Percentiles rank a stretch among this genome's conserved stretches.
phyloP scores from a whole-genome alignment of 2,888 invertebrate genomes.

The Leucania comma region DNA sequence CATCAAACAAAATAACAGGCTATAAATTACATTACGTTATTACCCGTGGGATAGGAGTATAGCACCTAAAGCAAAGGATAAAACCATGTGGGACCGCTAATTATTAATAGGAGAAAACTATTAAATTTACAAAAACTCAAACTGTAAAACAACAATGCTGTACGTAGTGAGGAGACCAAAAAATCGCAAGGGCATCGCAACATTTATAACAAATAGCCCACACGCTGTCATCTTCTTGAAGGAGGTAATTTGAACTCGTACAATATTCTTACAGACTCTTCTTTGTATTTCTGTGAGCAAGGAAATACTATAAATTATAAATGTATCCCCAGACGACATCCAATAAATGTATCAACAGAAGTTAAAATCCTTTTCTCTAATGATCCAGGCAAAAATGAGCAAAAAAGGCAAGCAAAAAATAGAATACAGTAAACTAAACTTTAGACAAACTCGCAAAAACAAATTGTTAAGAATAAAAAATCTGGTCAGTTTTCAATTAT shows the following conservation, averaged over 20 bases:
- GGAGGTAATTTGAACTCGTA: constrained; percentile 1
- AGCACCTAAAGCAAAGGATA: no score
- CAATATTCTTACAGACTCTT: constrained; percentile 27
- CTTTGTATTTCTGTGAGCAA: constrained; percentile 21
- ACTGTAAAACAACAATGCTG: constrained; percentile 22
- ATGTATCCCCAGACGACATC: background rate
- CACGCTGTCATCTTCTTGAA: constrained; percentile 25
- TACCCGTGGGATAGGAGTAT: no score
- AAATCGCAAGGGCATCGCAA: background rate
- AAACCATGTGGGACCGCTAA: no score
- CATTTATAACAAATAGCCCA: constrained; percentile 19
- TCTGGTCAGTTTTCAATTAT: no score
- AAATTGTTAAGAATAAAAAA: no score
- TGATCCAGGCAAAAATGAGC: background rate
- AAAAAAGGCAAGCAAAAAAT: no score
- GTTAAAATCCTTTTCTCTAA: no score
- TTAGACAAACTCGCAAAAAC: no score
- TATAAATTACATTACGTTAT: no score
- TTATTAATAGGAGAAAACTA: background rate
- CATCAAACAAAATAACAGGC: no score
- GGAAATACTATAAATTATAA: background rate
- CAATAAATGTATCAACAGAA: no score
- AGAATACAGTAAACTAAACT: no score
- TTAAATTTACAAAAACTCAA: constrained; percentile 23
- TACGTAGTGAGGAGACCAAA: constrained; percentile 20